These are phyloP conservation scores for Drosophila ananassae DNA, from an alignment of 1,140 invertebrate genomes.

Conservation along the genomic window DNA sequence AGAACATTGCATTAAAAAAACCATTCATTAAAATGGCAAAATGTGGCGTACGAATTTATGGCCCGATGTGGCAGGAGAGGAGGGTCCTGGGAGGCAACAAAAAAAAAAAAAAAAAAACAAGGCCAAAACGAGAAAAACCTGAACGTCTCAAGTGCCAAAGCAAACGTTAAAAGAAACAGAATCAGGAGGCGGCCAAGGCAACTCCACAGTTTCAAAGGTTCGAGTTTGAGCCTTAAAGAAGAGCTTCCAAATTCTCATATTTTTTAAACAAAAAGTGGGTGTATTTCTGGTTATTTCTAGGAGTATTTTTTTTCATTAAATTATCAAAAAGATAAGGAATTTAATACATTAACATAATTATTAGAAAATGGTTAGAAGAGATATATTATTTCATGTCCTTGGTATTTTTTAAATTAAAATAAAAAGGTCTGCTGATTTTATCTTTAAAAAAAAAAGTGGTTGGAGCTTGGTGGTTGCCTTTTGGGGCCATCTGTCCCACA, in stretches of 20 bases:
- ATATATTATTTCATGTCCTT: no score
- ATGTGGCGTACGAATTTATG: constrained; percentile 76
- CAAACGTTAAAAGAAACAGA: constrained; percentile 21
- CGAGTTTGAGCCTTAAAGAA: constrained; percentile 24
- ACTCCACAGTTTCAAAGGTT: constrained; percentile 1
- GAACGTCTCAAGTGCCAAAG: constrained; percentile 55
- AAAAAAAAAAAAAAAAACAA: neutral
- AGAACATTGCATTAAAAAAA: constrained; percentile 81
- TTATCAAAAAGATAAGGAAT: neutral
- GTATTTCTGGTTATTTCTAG: neutral
- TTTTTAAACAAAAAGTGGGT: constrained; percentile 3
- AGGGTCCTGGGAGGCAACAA: neutral
- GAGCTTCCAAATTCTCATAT: neutral
- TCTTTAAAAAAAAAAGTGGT: neutral
- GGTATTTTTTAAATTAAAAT: no score
- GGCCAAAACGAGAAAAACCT: neutral
- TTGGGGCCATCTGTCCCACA: constrained; percentile 16
- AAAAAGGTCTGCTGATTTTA: neutral
- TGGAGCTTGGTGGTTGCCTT: neutral
- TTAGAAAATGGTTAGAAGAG: no score
- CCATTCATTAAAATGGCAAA: constrained; percentile 82
- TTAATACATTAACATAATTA: no score
- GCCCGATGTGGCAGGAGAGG: constrained; percentile 30
- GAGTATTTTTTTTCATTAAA: neutral
- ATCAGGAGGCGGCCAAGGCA: constrained; percentile 17